Evolutionary conservation across 2,113 vertebrate genomes (phyloP), one percentile per base, ranked within the genome.

Genomic region (Paraplagusia blochii): DNA sequence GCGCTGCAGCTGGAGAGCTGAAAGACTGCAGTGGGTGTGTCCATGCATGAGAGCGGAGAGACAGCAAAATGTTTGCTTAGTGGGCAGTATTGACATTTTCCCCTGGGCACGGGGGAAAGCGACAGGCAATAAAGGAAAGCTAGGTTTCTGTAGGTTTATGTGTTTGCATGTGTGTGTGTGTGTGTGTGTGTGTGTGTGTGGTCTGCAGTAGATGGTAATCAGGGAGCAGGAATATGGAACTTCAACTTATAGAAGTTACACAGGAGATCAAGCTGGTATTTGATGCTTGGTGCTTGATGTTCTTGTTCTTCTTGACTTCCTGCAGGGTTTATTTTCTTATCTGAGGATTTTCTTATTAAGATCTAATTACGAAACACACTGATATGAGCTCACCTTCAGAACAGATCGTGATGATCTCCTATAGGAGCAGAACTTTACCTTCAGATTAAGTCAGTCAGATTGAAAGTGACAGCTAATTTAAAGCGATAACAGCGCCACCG

Each of bases 11-110:
- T 61, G 18, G 19, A 47, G 53, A 62, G 71, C 74, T 70, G 55
- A 57, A 29, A 62, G 46, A 68, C 83, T 74, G 81, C 81, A 80
- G 58, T 78, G 81, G 79, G 76, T 74, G 79, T 82, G 84, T 71
- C 79, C n/a, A 7, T 2, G 56, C 59, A 17, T 16, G 11, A 50
- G 53, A 67, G 40, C 64, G 51, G 19, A 43, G 50, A 77, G 59
- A 54, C 55, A 48, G 69, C 44, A 64, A 60, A 70, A 71, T 66
- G 78, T 78, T 79, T 77, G 79, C 76, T 80, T 77, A 71, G 65
- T 70, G 76, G 72, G 72, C 76, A 75, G 48, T 81, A 81, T 67
- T 70, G 80, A 76, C 74, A 40, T 64, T 67, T 65, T 56, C 69
- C 63, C 62, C 62, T 13, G 74, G 68, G 61, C 56, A 52, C 56